Percentiles rank a stretch among this genome's conserved stretches.
Conservation (phyloP, 2,113 vertebrate species). For the Xyliphius kryptos region DNA sequence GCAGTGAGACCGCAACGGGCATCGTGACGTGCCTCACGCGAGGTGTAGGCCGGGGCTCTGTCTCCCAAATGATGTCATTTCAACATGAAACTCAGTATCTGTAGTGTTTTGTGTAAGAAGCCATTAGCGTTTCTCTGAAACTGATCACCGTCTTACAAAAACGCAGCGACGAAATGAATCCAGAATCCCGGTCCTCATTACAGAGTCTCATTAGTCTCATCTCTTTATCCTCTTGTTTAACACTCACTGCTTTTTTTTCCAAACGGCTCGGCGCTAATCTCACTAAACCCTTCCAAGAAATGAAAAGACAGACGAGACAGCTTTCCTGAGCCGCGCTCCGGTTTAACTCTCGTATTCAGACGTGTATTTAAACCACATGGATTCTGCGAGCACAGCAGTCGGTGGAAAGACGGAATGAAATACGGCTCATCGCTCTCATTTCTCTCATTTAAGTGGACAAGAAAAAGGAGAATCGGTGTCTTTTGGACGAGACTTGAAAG, state of each 20-base stretch:
- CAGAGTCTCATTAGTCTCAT: not conserved
- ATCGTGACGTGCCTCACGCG: no score
- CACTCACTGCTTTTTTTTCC: not conserved
- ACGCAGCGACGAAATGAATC: not conserved
- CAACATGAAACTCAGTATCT: not conserved
- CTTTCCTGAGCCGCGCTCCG: not conserved
- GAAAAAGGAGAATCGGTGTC: not conserved
- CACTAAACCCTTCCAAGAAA: not conserved
- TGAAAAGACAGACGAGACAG: not conserved
- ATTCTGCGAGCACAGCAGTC: no score
- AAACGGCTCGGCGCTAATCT: not conserved
- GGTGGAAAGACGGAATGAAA: not conserved
- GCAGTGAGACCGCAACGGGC: no score
- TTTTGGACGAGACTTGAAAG: not conserved
- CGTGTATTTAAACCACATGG: not conserved
- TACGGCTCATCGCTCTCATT: not conserved
- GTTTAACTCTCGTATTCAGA: not conserved
- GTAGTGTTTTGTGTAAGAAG: no score
- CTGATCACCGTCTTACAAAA: no score
- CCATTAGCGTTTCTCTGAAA: no score
- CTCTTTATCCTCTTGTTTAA: not conserved
- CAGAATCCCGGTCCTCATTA: not conserved
- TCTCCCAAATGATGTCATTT: not conserved
- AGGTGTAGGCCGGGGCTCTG: no score
- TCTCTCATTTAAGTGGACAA: not conserved